Percentiles rank a stretch among this genome's conserved stretches.
Conservation (phyloP, 2,888 invertebrate genomes). For the Phaonia tiefii region DNA sequence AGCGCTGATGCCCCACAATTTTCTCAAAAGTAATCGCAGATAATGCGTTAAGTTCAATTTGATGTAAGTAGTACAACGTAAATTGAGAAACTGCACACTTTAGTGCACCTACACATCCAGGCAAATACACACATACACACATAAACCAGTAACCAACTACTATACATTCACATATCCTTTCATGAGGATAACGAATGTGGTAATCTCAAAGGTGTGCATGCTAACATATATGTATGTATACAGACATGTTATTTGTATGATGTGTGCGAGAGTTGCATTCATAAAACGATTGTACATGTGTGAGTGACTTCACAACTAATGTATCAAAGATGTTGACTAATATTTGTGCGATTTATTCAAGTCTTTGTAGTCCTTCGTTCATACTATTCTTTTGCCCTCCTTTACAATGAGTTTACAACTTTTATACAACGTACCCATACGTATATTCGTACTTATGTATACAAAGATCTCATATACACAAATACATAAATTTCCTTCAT, state of each 20-base stretch:
- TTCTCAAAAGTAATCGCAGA: slow-evolving; percentile 48
- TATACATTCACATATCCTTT: neutral
- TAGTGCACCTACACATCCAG: neutral
- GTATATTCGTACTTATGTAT: neutral
- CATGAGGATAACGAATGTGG: no score
- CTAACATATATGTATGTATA: no score
- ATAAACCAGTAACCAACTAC: neutral
- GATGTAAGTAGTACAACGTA: slow-evolving; percentile 15
- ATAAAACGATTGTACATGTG: neutral
- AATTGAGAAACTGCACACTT: neutral
- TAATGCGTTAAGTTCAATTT: slow-evolving; percentile 45
- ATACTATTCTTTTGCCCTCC: slow-evolving; percentile 22
- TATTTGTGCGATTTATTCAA: slow-evolving; percentile 66
- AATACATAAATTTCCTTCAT: no score
- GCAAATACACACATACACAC: neutral
- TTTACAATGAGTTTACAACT: slow-evolving; percentile 35
- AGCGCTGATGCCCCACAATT: slow-evolving; percentile 45
- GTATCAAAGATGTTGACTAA: slow-evolving; percentile 65
- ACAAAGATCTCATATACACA: neutral
- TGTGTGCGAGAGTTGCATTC: neutral
- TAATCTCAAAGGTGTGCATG: no score
- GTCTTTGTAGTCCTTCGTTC: neutral
- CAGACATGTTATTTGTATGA: no score
- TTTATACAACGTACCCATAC: neutral
- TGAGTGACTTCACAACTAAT: slow-evolving; percentile 53